Percentiles rank a stretch among this genome's conserved stretches.
Conservation (phyloP, 2,888 invertebrate genomes). For the Apodemia duryi region DNA sequence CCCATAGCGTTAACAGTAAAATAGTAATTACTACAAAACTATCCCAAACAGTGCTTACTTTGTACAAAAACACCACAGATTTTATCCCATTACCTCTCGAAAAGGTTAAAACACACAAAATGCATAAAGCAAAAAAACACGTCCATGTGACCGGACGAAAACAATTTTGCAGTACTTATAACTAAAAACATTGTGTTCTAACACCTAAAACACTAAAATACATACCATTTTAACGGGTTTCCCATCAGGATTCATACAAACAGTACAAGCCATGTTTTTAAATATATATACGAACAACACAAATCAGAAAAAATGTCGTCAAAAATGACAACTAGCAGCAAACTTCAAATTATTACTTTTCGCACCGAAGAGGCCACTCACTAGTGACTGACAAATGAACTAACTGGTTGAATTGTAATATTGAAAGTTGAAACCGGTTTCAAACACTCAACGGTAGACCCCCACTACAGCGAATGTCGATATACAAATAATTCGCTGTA, state of each 20-base stretch:
- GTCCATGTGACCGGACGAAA: not conserved
- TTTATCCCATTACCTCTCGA: not conserved
- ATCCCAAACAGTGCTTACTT: too few species aligned
- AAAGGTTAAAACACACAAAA: not conserved
- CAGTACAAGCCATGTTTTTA: slow-evolving; percentile 51
- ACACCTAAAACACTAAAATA: slow-evolving; percentile 21
- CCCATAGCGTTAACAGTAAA: too few species aligned
- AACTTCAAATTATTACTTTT: slow-evolving; percentile 14
- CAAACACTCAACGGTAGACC: slow-evolving; percentile 5
- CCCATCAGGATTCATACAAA: slow-evolving; percentile 46
- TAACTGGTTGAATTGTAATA: not conserved
- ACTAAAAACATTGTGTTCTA: not conserved
- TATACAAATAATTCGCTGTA: not conserved
- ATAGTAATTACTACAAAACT: too few species aligned
- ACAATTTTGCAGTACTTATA: not conserved
- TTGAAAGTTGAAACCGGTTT: slow-evolving; percentile 2
- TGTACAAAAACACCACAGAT: not conserved
- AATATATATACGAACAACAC: not conserved
- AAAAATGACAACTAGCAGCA: slow-evolving; percentile 6
- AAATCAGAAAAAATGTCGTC: not conserved
- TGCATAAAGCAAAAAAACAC: not conserved
- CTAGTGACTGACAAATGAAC: not conserved
- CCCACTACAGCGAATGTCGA: slow-evolving; percentile 9
- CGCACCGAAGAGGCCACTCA: too few species aligned
- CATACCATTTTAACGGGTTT: slow-evolving; percentile 56